These are phyloP conservation scores for Tetramorium simillimum DNA, from an alignment of 1,140 invertebrate genomes.

Conservation along the genomic window DNA sequence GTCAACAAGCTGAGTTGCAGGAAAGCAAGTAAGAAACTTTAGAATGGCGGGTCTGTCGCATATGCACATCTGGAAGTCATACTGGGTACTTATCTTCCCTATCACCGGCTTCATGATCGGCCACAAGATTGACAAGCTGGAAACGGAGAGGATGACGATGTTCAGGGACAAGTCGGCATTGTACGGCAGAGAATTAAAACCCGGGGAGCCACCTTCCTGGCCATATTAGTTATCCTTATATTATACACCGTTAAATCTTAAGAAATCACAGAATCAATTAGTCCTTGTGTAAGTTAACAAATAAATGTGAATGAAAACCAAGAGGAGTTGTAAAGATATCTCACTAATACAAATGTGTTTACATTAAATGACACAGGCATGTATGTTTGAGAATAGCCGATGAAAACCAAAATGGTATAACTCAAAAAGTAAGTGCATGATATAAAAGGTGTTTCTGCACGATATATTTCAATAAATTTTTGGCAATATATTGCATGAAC, in stretches of 20 bases:
- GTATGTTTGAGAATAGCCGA: not conserved
- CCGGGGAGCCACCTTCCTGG: slow-evolving; percentile 91
- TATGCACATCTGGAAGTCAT: slow-evolving; percentile 47
- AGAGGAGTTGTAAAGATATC: not conserved
- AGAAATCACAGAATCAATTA: slow-evolving; percentile 26
- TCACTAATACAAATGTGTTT: not conserved
- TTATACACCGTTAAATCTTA: not conserved
- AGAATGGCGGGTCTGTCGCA: slow-evolving; percentile 12
- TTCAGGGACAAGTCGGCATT: slow-evolving; percentile 92
- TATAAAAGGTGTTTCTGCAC: no score
- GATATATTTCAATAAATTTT: no score
- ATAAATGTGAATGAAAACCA: slow-evolving; percentile 28
- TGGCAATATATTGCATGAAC: no score
- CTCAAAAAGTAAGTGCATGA: no score
- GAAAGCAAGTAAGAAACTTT: slow-evolving; percentile 5
- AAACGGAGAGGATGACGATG: slow-evolving; percentile 89
- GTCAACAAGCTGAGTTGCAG: slow-evolving; percentile 60
- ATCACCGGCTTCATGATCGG: slow-evolving; percentile 87
- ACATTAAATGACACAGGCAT: not conserved
- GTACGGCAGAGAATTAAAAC: slow-evolving; percentile 88
- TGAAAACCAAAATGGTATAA: no score
- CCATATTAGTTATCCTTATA: slow-evolving; percentile 69
- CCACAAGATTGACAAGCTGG: slow-evolving; percentile 88
- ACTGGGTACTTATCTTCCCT: slow-evolving; percentile 84
- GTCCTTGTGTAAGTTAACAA: slow-evolving; percentile 32